Evolutionary conservation across 2,888 invertebrate species (phyloP), one percentile per base, ranked within the genome.

Genomic region (Drosophila siamana): DNA sequence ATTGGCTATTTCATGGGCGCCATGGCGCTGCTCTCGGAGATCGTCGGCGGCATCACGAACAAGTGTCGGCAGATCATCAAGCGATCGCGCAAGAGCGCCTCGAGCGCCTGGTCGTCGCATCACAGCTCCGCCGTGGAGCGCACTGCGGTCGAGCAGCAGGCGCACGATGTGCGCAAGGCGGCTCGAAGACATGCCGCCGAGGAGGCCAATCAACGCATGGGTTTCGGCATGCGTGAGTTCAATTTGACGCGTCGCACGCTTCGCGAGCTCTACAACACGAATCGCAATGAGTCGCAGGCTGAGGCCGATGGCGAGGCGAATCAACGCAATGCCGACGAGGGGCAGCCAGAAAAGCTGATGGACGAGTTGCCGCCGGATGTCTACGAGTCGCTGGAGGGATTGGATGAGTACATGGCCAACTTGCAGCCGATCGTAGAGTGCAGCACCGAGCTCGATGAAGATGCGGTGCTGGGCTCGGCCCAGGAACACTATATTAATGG

Each of bases 1-100:
- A 94, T 94, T 41, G 97, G 97, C 0, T 95, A 95, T 86, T 86
- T 95, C 0, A 87, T 95, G 24, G 96, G 95, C 4, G 93, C 93
- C 0, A 92, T 94, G 2, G 94, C 94, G 3, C 91, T 96, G 8
- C 78, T 95, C 11, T 94, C 95, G 0, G 96, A 96, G 92, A 95
- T 94, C 92, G 94, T 95, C 85, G 95, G 95, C 16, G 95, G 95
- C 2, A 95, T 95, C 67, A 93, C 95, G 0, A 94, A 93, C 80
- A 93, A 93, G 79, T 95, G 95, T 77, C 89, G 92, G 0, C 91
- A 91, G 57, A 91, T 92, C 11, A 80, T 92, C 1, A 88, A 80
- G 28, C 82, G 90, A 9, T 76, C 90, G 1, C 84, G 86, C 8
- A 85, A 79, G 33, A 85, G 87, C 0, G 88, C 89, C 0, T 47